Conservation (phyloP, 2,113 vertebrate genomes). For the Callocephalon fimbriatum region DNA sequence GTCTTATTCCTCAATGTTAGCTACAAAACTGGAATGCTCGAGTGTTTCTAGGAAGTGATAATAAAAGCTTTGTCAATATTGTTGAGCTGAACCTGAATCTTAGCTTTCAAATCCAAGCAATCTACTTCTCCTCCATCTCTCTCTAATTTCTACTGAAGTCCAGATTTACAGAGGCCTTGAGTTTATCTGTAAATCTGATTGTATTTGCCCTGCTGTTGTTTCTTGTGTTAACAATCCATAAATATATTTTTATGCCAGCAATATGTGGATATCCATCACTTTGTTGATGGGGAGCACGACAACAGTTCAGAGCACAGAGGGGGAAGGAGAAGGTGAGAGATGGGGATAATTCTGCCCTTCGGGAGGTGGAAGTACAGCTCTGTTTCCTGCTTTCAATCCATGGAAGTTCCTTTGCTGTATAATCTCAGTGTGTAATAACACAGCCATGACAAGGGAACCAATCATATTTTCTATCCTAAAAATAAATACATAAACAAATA, state of each 20-base stretch:
- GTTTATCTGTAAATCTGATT: background rate
- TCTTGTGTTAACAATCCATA: background rate
- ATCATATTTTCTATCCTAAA: background rate
- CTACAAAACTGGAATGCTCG: background rate
- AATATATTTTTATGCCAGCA: background rate
- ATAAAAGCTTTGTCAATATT: slow-evolving; percentile 4
- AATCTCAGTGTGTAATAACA: background rate
- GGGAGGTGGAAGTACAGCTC: background rate
- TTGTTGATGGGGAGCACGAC: background rate
- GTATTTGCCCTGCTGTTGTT: background rate
- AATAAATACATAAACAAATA: slow-evolving; percentile 29
- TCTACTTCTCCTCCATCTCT: background rate
- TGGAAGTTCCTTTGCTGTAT: rapidly evolving
- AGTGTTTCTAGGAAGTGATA: background rate
- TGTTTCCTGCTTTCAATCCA: background rate
- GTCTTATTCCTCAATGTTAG: background rate
- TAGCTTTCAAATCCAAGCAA: background rate
- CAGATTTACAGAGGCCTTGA: background rate
- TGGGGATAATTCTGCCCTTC: background rate
- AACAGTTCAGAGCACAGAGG: background rate
- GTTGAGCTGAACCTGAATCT: background rate
- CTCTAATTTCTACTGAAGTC: background rate
- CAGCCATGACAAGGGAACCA: background rate
- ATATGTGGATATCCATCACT: background rate
- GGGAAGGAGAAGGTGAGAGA: background rate